phyloP scores from a whole-genome alignment of 2,888 invertebrate genomes.

The Sinopyrophorus schimmeli region DNA sequence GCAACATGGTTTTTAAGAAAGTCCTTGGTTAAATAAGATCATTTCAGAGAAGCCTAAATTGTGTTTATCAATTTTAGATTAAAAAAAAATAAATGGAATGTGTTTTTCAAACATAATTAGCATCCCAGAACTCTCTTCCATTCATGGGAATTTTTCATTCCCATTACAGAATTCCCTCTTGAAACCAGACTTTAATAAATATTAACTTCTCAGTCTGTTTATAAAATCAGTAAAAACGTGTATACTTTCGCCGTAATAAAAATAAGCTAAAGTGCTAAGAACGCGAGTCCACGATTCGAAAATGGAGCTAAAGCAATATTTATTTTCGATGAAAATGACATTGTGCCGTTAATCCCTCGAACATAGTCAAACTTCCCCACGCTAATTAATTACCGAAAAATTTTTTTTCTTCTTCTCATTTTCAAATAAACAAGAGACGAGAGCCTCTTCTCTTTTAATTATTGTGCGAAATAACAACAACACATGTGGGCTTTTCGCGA shows the following conservation, averaged over 20 bases:
- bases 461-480: too few species aligned
- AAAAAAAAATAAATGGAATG: too few species aligned
- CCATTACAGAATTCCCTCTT: background rate
- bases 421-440: background rate
- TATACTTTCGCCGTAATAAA: slow-evolving; percentile 6
- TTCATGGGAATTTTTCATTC: slow-evolving; percentile 4
- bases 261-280: slow-evolving; percentile 9
- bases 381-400: too few species aligned
- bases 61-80: too few species aligned
- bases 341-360: background rate
- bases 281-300: slow-evolving; percentile 15
- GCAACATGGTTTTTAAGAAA: too few species aligned
- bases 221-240: slow-evolving; percentile 12
- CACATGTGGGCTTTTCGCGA: slow-evolving; percentile 35
- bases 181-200: slow-evolving; percentile 7
- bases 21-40: too few species aligned
- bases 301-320: slow-evolving; percentile 7
- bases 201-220: slow-evolving; percentile 6
- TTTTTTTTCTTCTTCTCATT: too few species aligned
- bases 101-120: too few species aligned
- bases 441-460: background rate
- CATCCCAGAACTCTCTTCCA: background rate
- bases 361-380: background rate
- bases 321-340: slow-evolving; percentile 3
- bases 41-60: too few species aligned